Evolutionary conservation across 2,888 invertebrate genomes (phyloP).

Genomic region (Cryptus armator): DNA sequence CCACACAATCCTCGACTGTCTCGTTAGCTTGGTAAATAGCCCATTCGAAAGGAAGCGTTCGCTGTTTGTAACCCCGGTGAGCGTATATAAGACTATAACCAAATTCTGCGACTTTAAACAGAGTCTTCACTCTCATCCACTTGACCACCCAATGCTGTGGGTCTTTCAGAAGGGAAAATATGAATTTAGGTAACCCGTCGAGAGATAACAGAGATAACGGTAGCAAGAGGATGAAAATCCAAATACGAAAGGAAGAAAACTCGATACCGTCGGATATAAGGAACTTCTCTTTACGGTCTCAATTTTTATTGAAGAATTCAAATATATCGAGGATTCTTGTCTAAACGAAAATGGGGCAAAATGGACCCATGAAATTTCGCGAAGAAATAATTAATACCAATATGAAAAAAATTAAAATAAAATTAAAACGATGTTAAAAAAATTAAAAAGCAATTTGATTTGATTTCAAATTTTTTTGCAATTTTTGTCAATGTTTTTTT

Average conservation of each 20-base stretch:
- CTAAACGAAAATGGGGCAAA: background rate
- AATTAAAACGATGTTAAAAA: too few species aligned
- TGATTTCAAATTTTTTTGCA: too few species aligned
- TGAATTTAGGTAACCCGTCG: background rate
- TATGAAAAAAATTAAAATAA: too few species aligned
- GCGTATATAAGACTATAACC: conserved; percentile 78
- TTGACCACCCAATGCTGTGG: conserved; percentile 75
- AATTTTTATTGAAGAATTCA: background rate
- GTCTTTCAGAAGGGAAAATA: conserved; percentile 70
- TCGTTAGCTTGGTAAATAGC: conserved; percentile 77
- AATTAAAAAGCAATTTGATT: too few species aligned
- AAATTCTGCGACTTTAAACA: conserved; percentile 79
- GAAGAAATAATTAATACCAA: too few species aligned
- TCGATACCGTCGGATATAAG: background rate
- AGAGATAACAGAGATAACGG: background rate
- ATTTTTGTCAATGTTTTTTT: too few species aligned
- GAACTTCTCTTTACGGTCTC: background rate
- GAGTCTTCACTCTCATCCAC: conserved; percentile 76
- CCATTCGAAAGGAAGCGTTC: conserved; percentile 73
- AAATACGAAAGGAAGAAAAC: too few species aligned
- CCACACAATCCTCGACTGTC: conserved; percentile 81
- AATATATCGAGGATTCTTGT: background rate
- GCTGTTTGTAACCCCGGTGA: conserved; percentile 74
- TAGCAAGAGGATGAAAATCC: background rate
- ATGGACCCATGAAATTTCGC: too few species aligned